Percentiles rank a stretch among this genome's conserved stretches.
These are phyloP conservation scores for silkworm (Bombyx mori) DNA, from an alignment of 1,140 invertebrate genomes.

Conservation along the genomic window ASM3026992v2 NC_085120.1:7219001-7219500, in stretches of 20 bases:
- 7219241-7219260: constrained; percentile 16
- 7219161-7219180: constrained; percentile 9
- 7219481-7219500: constrained; percentile 11
- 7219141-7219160: constrained; percentile 8
- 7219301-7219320: constrained; percentile 20
- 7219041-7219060: constrained; percentile 21
- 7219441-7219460: constrained; percentile 20
- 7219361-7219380: constrained; percentile 14
- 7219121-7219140: constrained; percentile 10
- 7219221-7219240: constrained; percentile 9
- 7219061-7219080: constrained; percentile 9
- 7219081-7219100: constrained; percentile 10
- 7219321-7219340: constrained; percentile 15
- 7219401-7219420: constrained; percentile 20
- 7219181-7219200: constrained; percentile 7
- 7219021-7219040: constrained; percentile 52
- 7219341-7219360: constrained; percentile 15
- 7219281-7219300: constrained; percentile 16
- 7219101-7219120: constrained; percentile 14
- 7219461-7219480: constrained; percentile 11
- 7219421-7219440: constrained; percentile 11
- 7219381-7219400: constrained; percentile 15
- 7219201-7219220: constrained; percentile 10
- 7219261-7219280: constrained; percentile 19
- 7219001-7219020: constrained; percentile 26